Evolutionary conservation across 2,797 vertebrate species (phyloP).

Genomic region (Rhynchonycteris naso): DNA sequence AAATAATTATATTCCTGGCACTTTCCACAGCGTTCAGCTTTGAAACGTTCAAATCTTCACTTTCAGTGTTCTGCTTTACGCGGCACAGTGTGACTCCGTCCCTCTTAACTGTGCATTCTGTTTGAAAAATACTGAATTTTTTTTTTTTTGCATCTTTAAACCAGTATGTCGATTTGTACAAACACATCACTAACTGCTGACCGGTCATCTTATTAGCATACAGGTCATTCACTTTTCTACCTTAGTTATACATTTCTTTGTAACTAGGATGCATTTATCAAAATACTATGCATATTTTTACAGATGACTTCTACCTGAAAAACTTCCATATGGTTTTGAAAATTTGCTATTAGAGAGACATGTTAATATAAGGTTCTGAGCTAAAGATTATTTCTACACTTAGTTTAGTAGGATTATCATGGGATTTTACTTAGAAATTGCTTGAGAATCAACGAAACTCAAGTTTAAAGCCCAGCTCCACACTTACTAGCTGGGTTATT

Average conservation of each 20-base stretch:
- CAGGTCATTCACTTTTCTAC: not conserved
- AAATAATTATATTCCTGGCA: not conserved
- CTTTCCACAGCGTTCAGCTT: not conserved
- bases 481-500: not conserved
- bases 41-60: not conserved
- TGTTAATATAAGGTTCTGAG: not conserved
- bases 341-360: not conserved
- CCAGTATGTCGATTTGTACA: not conserved
- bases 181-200: not conserved
- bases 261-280: not conserved
- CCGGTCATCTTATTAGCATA: not conserved
- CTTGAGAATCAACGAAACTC: not conserved
- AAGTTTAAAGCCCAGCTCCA: not conserved
- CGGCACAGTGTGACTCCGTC: not conserved
- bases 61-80: not conserved
- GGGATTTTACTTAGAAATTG: not conserved
- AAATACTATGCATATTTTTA: not conserved
- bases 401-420: not conserved
- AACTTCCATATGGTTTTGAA: not conserved
- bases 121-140: constrained; percentile 19
- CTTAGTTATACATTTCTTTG: not conserved
- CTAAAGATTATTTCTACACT: not conserved
- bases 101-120: not conserved
- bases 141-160: constrained; percentile 1
- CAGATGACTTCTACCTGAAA: not conserved